Evolutionary conservation across 2,113 vertebrate species (phyloP).

Genomic region (Rhea pennata): DNA sequence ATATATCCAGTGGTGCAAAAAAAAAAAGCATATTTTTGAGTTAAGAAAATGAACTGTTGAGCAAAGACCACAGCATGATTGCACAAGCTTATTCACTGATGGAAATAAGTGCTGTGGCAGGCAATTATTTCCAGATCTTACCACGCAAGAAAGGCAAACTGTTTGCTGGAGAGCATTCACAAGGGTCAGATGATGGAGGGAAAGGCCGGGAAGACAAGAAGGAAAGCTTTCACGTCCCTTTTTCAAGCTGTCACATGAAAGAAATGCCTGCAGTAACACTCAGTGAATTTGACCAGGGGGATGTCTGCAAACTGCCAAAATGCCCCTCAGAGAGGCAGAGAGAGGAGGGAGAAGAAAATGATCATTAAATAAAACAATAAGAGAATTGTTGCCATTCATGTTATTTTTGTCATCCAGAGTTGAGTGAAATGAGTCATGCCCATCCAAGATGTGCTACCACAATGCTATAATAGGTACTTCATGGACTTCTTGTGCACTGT

Average conservation of each 20-base stretch:
- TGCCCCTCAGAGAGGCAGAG: not conserved
- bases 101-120: constrained; percentile 43
- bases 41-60: constrained; percentile 59
- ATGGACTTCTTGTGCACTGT: not conserved
- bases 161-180: constrained; percentile 57
- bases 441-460: fast-evolving
- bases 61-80: constrained; percentile 23
- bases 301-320: constrained; percentile 41
- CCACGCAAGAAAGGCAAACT: constrained; percentile 48
- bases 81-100: constrained; percentile 49
- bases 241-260: constrained; percentile 72
- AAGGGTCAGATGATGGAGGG: constrained; percentile 48
- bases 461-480: not conserved
- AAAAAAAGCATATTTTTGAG: constrained; percentile 29
- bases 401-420: not conserved
- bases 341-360: constrained; percentile 28
- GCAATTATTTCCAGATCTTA: constrained; percentile 71
- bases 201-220: constrained; percentile 56
- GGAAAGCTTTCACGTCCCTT: constrained; percentile 57
- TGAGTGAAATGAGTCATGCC: fast-evolving
- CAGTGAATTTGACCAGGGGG: constrained; percentile 48
- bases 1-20: not conserved
- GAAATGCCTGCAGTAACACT: constrained; percentile 55
- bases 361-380: constrained; percentile 6
- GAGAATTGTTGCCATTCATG: not conserved